These are phyloP conservation scores for Strigamia crassipes DNA, from an alignment of 2,888 invertebrate species.

Conservation along the genomic window DNA sequence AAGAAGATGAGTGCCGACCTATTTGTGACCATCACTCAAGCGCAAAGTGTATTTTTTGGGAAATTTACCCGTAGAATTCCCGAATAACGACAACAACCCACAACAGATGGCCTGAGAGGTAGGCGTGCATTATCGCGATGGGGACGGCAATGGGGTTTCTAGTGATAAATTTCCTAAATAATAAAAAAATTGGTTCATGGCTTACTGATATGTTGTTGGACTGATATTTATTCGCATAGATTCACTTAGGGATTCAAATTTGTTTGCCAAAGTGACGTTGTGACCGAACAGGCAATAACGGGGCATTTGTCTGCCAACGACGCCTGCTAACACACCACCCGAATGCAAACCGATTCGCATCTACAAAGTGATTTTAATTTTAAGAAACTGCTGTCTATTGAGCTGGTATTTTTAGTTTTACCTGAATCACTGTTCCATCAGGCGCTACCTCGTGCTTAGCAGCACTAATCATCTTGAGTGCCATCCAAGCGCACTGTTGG, in stretches of 20 bases:
- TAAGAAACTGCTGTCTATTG: too few relatives aligned
- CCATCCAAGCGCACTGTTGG: slow-evolving; percentile 96
- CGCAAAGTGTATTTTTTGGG: too few relatives aligned
- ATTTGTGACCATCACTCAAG: too few relatives aligned
- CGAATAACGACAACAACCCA: too few relatives aligned
- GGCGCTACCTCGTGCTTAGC: slow-evolving; percentile 86
- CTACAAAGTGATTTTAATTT: slow-evolving; percentile 61
- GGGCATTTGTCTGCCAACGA: slow-evolving; percentile 91
- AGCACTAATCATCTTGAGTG: slow-evolving; percentile 88
- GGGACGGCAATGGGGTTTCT: too few relatives aligned
- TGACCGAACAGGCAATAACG: slow-evolving; percentile 94
- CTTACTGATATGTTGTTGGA: slow-evolving; percentile 89
- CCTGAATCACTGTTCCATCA: slow-evolving; percentile 88
- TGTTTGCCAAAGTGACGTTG: slow-evolving; percentile 92
- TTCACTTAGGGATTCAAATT: slow-evolving; percentile 92
- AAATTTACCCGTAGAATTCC: too few relatives aligned
- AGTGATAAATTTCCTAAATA: too few relatives aligned
- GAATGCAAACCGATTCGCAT: slow-evolving; percentile 96
- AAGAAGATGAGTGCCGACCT: too few relatives aligned
- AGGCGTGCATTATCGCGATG: too few relatives aligned
- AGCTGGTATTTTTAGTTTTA: slow-evolving; percentile 56
- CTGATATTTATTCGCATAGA: slow-evolving; percentile 89
- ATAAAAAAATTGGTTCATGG: too few relatives aligned
- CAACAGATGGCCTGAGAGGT: too few relatives aligned
- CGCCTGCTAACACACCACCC: slow-evolving; percentile 89